Conservation (phyloP, 2,797 vertebrate genomes). For the Taenioides sp. region DNA sequence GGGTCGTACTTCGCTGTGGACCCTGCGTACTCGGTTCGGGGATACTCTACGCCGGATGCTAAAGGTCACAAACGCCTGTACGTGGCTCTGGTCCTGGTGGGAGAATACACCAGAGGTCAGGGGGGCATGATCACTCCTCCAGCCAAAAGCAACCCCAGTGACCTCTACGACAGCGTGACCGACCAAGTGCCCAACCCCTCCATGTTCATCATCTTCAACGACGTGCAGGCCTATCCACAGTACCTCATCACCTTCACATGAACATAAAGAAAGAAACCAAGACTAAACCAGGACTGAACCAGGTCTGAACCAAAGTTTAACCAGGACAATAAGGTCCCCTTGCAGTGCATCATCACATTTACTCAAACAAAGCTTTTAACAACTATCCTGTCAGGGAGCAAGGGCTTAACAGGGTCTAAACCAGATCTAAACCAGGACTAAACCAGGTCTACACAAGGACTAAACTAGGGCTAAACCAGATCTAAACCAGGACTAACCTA, state of each 20-base stretch:
- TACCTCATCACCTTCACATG: conserved; percentile 71
- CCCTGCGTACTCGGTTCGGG: conserved; percentile 44
- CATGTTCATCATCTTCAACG: conserved; percentile 72
- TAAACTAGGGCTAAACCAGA: neutral
- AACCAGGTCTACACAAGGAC: neutral
- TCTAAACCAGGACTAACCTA: neutral
- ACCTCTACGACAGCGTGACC: conserved; percentile 72
- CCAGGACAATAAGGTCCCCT: neutral
- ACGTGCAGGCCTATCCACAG: conserved; percentile 76
- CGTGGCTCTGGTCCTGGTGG: conserved; percentile 69
- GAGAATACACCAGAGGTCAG: conserved; percentile 56
- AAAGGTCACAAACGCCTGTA: conserved; percentile 60
- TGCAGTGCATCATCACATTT: conserved; percentile 47
- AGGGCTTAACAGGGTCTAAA: too few species aligned
- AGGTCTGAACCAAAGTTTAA: too few species aligned
- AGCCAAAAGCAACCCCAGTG: conserved; percentile 13
- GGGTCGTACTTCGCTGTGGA: conserved; percentile 75
- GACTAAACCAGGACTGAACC: neutral
- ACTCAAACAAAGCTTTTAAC: too few species aligned
- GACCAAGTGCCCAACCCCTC: conserved; percentile 9
- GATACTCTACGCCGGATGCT: conserved; percentile 38
- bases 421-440: neutral
- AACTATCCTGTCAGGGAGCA: too few species aligned
- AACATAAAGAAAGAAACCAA: neutral
- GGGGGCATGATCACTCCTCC: conserved; percentile 45